Percentiles rank a stretch among this genome's conserved stretches.
Evolutionary conservation across 2,797 vertebrate genomes (phyloP).

Genomic region (Silurus aristotelis): DNA sequence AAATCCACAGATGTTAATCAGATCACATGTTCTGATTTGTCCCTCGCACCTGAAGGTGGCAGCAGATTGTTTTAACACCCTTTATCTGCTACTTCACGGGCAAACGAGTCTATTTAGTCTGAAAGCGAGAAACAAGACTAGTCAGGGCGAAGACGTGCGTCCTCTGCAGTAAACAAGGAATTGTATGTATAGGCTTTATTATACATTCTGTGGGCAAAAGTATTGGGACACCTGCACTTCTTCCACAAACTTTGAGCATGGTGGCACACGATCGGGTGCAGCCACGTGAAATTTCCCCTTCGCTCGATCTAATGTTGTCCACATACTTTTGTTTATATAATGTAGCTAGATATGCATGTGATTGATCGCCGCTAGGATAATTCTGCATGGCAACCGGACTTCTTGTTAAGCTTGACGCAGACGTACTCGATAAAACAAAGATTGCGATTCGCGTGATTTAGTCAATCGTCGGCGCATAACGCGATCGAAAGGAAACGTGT

Average conservation of each 20-base stretch:
- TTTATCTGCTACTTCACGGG: too few species aligned
- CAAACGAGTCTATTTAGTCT: background rate
- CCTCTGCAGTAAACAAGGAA: background rate
- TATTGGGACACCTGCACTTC: too few species aligned
- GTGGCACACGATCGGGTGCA: too few species aligned
- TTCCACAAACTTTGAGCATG: too few species aligned
- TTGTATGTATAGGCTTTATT: background rate
- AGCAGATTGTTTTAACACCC: too few species aligned
- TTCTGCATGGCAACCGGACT: slow-evolving; percentile 51
- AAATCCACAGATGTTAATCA: too few species aligned
- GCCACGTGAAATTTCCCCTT: too few species aligned
- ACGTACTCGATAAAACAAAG: slow-evolving; percentile 49
- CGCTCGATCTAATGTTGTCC: too few species aligned
- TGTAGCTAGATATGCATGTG: background rate
- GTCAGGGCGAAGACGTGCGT: too few species aligned
- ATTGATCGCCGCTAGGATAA: background rate
- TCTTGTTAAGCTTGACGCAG: slow-evolving; percentile 45
- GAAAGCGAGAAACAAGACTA: background rate
- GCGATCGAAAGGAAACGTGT: background rate
- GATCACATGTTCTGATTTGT: too few species aligned
- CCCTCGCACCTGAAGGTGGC: too few species aligned
- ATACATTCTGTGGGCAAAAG: too few species aligned
- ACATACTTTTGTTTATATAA: slow-evolving; percentile 10
- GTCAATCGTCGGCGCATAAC: background rate
- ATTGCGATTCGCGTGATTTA: background rate